Percentiles rank a stretch among this genome's conserved stretches.
Evolutionary conservation across 2,888 invertebrate species (phyloP).

Genomic region (Drosophila subsilvestris): DNA sequence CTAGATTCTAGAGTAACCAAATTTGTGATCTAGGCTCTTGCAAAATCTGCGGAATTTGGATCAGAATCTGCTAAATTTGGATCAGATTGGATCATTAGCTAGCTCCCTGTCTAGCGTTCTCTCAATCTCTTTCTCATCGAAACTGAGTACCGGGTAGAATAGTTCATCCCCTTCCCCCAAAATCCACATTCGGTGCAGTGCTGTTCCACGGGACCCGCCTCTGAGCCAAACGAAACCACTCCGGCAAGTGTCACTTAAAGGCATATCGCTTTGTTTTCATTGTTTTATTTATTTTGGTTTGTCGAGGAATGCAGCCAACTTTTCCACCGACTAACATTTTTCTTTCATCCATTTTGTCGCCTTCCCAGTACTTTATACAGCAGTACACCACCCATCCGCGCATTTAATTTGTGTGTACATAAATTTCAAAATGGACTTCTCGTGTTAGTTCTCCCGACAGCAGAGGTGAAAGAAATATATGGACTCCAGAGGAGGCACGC

Average conservation of each 20-base stretch:
- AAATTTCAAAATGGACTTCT: slow-evolving; percentile 79
- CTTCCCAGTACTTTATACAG: background rate
- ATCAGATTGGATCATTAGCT: no score
- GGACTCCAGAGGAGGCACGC: slow-evolving; percentile 12
- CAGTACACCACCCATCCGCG: slow-evolving; percentile 22
- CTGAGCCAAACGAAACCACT: slow-evolving; percentile 15
- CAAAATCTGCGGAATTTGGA: no score
- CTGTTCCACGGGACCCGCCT: background rate
- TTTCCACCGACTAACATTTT: slow-evolving; percentile 33
- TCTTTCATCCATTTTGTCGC: slow-evolving; percentile 34
- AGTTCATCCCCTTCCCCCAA: no score
- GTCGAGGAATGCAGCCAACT: slow-evolving; percentile 62
- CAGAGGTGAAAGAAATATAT: slow-evolving; percentile 29
- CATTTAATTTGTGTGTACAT: slow-evolving; percentile 77
- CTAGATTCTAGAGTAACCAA: no score
- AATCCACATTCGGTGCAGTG: slow-evolving; percentile 28
- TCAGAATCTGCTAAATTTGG: no score
- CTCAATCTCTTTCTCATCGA: no score
- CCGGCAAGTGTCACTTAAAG: slow-evolving; percentile 59
- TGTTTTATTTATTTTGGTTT: slow-evolving; percentile 38
- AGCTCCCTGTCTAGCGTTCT: no score
- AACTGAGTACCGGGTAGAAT: no score
- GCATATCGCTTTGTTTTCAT: slow-evolving; percentile 44
- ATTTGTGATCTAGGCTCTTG: no score
- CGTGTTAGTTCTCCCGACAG: slow-evolving; percentile 63